phyloP scores from a whole-genome alignment of 2,888 invertebrate species.

The Xestia sexstrigata region DNA sequence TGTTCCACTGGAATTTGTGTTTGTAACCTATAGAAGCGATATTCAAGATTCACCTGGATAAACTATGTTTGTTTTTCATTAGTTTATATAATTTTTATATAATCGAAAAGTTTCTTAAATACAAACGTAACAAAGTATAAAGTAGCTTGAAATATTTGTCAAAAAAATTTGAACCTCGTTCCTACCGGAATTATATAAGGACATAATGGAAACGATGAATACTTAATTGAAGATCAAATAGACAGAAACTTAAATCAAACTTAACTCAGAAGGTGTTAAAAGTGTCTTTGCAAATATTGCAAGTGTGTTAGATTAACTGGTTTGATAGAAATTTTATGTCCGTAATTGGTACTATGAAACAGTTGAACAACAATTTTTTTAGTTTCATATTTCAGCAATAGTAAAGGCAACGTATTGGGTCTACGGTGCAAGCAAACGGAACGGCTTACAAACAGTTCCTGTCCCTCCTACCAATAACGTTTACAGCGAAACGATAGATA shows the following conservation, averaged over 20 bases:
- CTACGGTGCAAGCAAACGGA: slow-evolving; percentile 47
- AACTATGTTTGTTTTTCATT: neutral
- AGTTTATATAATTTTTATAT: neutral
- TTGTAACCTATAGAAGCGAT: slow-evolving; percentile 4
- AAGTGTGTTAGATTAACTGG: neutral
- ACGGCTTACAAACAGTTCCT: slow-evolving; percentile 51
- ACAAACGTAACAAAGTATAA: neutral
- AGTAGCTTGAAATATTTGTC: neutral
- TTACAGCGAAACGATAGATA: slow-evolving; percentile 6
- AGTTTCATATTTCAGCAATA: slow-evolving; percentile 54
- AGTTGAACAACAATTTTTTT: slow-evolving; percentile 22
- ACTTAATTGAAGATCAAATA: slow-evolving; percentile 16
- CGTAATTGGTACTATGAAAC: slow-evolving; percentile 8
- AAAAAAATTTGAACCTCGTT: neutral
- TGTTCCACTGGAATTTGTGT: slow-evolving; percentile 32
- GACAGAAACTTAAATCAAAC: slow-evolving; percentile 2
- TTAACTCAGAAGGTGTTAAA: neutral
- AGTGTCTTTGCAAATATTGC: neutral
- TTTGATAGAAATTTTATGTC: neutral
- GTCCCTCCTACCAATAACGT: slow-evolving; percentile 48
- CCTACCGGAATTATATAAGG: slow-evolving; percentile 9
- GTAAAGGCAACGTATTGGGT: slow-evolving; percentile 24
- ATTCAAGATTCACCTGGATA: neutral
- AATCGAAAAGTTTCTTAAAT: slow-evolving; percentile 5
- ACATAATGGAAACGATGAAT: neutral